Evolutionary conservation across 1,140 invertebrate species (phyloP).

Genomic region (Chlorops oryzae): DNA sequence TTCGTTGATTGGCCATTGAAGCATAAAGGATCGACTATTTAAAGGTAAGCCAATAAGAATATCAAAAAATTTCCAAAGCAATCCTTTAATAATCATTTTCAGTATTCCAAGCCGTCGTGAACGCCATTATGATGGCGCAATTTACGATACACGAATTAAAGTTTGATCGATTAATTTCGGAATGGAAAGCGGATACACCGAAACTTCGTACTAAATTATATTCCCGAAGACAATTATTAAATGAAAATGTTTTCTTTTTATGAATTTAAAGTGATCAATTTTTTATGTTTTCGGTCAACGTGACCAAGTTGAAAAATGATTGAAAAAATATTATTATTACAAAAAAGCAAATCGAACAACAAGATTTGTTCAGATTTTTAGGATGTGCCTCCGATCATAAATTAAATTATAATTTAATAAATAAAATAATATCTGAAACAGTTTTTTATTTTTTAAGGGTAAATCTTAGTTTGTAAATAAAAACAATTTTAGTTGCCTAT

Average conservation of each 20-base stretch:
- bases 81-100: conserved; percentile 5
- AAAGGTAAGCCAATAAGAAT: conserved; percentile 15
- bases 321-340: not conserved
- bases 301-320: not conserved
- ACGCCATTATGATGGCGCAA: conserved; percentile 61
- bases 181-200: conserved; percentile 61
- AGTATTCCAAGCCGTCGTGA: conserved; percentile 56
- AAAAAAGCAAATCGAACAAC: conserved; percentile 4
- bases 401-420: too few species aligned
- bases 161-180: conserved; percentile 74
- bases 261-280: conserved; percentile 9
- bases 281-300: conserved; percentile 7
- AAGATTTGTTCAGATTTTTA: too few species aligned
- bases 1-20: conserved; percentile 52
- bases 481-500: too few species aligned
- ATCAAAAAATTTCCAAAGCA: not conserved
- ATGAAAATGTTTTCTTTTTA: not conserved
- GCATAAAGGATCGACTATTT: conserved; percentile 42
- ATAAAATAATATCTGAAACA: too few species aligned
- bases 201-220: conserved; percentile 35
- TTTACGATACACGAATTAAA: conserved; percentile 64
- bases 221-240: conserved; percentile 23
- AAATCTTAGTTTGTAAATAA: too few species aligned
- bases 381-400: too few species aligned
- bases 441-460: too few species aligned